Evolutionary conservation across 2,797 vertebrate genomes (phyloP).

Genomic region (Peromyscus melanophrys): DNA sequence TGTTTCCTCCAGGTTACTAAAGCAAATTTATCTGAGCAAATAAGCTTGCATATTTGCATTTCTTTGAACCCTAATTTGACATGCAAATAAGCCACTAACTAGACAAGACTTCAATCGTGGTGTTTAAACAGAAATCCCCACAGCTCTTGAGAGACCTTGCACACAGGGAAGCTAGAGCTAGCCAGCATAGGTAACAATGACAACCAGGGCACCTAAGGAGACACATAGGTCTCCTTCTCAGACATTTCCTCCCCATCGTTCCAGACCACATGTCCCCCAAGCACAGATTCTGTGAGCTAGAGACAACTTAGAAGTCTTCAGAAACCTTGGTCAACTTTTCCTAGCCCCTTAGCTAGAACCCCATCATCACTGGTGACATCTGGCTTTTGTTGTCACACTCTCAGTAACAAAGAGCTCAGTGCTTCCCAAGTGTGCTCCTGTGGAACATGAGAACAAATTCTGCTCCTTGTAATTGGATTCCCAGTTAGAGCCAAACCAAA

Average conservation of each 20-base stretch:
- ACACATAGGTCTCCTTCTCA: not conserved
- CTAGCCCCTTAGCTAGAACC: not conserved
- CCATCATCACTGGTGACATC: not conserved
- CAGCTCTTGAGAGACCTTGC: slow-evolving; percentile 16
- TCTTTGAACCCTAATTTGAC: slow-evolving; percentile 85
- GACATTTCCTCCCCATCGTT: not conserved
- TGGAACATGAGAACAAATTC: not conserved
- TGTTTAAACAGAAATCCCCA: slow-evolving; percentile 82
- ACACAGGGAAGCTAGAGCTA: not conserved
- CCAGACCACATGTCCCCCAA: not conserved
- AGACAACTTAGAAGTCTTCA: not conserved
- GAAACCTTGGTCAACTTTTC: not conserved
- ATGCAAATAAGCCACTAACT: slow-evolving; percentile 84
- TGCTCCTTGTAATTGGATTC: not conserved
- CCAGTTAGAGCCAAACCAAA: not conserved
- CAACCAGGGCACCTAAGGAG: not conserved
- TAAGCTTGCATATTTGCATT: slow-evolving; percentile 84
- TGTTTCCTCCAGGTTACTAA: slow-evolving; percentile 85
- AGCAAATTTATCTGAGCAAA: slow-evolving; percentile 84
- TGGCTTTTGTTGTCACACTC: not conserved
- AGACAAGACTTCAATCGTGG: slow-evolving; percentile 68
- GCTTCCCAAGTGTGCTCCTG: not conserved
- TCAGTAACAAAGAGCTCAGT: not conserved
- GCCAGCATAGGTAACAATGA: not conserved
- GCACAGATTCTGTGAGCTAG: not conserved